phyloP scores from a whole-genome alignment of 2,113 vertebrate genomes.

The Xenotilapia caudafasciata region DNA sequence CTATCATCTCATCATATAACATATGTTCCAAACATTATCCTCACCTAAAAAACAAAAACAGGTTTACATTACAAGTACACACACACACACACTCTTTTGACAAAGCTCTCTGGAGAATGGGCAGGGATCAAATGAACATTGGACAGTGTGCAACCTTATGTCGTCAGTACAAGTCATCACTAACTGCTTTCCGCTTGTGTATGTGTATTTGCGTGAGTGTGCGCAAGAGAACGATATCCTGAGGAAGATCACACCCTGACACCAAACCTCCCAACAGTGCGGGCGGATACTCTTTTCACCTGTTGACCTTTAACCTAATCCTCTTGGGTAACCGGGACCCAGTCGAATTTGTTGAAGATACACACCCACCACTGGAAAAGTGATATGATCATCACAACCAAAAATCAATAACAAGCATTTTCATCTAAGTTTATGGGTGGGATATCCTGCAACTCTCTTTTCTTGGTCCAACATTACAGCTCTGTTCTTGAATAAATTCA shows the following conservation, averaged over 20 bases:
- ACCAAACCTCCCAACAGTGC: background rate
- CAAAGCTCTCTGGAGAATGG: background rate
- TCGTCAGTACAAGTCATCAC: background rate
- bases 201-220: background rate
- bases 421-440: background rate
- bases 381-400: background rate
- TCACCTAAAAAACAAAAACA: background rate
- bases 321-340: background rate
- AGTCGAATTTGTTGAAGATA: background rate
- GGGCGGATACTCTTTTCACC: constrained; percentile 33
- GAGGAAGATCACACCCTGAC: constrained; percentile 48
- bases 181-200: background rate
- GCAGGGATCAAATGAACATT: background rate
- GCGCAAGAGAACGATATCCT: background rate
- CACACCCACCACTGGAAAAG: background rate
- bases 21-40: background rate
- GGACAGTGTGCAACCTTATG: background rate
- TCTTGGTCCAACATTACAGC: background rate
- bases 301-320: constrained; percentile 10
- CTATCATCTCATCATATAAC: background rate
- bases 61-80: background rate
- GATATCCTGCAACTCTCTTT: background rate
- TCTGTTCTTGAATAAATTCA: background rate
- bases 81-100: background rate
- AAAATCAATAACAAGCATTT: background rate